Conservation (phyloP, 2,888 invertebrate species). For the Rutpela maculata region DNA sequence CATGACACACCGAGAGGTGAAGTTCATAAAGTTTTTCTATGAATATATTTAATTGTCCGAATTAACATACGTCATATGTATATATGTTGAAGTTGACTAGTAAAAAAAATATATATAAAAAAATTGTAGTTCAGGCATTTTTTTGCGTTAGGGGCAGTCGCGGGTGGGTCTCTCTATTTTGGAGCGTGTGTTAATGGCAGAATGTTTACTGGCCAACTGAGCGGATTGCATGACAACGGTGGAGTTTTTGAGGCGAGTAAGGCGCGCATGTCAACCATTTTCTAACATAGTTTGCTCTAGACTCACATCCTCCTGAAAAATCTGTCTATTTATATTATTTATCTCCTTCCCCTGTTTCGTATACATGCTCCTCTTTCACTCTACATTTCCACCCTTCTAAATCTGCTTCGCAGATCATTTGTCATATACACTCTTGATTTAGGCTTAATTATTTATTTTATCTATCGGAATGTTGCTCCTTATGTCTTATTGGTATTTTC, state of each 20-base stretch:
- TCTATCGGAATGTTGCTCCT: conserved; percentile 15
- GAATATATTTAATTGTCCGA: neutral
- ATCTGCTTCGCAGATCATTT: conserved; percentile 68
- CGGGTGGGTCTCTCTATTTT: neutral
- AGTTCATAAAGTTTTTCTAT: neutral
- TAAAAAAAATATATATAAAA: neutral
- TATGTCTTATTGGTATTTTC: conserved; percentile 15
- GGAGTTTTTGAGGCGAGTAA: conserved; percentile 37
- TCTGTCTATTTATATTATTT: conserved; percentile 69
- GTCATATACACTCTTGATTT: conserved; percentile 61
- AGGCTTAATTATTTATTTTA: conserved; percentile 38
- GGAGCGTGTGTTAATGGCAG: conserved; percentile 11
- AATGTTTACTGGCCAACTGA: conserved; percentile 31
- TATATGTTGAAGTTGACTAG: neutral
- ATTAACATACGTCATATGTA: neutral
- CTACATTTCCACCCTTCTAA: conserved; percentile 69
- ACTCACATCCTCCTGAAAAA: conserved; percentile 65
- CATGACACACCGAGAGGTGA: conserved; percentile 15
- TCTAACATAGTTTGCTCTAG: conserved; percentile 64
- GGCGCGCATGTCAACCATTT: conserved; percentile 65
- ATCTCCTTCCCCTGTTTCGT: conserved; percentile 68
- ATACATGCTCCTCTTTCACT: conserved; percentile 70
- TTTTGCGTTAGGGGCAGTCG: neutral
- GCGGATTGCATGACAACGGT: conserved; percentile 17
- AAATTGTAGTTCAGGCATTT: neutral